Evolutionary conservation across 1,140 invertebrate genomes (phyloP).

Genomic region (Chrysomallon squamiferum): DNA sequence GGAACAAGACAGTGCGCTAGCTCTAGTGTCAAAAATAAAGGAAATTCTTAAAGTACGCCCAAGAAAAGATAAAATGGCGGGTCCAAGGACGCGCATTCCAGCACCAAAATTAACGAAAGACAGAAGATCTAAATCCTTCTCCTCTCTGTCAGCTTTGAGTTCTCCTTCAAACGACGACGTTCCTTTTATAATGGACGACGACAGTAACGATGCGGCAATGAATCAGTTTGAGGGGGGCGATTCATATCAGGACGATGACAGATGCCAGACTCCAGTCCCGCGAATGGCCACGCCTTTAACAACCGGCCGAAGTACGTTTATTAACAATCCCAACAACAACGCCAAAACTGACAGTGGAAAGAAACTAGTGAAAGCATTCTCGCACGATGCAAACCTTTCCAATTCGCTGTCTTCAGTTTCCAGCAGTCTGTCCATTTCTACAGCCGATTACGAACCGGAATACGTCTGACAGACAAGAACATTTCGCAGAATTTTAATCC

Average conservation of each 20-base stretch:
- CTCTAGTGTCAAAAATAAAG: conserved; percentile 50
- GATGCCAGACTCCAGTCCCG: conserved; percentile 41
- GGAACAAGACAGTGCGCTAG: conserved; percentile 27
- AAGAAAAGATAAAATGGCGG: conserved; percentile 32
- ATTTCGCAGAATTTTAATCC: too few species aligned
- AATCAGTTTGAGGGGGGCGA: background rate
- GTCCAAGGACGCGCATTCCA: conserved; percentile 43
- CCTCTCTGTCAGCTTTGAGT: conserved; percentile 21
- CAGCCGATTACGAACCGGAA: background rate
- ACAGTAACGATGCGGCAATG: conserved; percentile 23
- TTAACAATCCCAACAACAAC: conserved; percentile 6
- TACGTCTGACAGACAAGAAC: background rate
- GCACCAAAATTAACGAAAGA: conserved; percentile 33
- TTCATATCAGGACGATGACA: conserved; percentile 11
- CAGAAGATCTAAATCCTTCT: conserved; percentile 43
- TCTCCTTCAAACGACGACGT: background rate
- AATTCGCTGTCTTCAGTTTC: background rate
- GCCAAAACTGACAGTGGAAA: background rate
- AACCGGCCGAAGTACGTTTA: conserved; percentile 44
- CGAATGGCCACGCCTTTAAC: conserved; percentile 49
- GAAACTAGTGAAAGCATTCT: background rate
- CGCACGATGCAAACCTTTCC: background rate
- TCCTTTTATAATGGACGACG: conserved; percentile 8
- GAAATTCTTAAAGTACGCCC: conserved; percentile 50
- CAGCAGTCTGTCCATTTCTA: background rate